These are phyloP conservation scores for Podarcis lilfordi DNA, from an alignment of 2,797 vertebrate genomes.

Conservation along the genomic window DNA sequence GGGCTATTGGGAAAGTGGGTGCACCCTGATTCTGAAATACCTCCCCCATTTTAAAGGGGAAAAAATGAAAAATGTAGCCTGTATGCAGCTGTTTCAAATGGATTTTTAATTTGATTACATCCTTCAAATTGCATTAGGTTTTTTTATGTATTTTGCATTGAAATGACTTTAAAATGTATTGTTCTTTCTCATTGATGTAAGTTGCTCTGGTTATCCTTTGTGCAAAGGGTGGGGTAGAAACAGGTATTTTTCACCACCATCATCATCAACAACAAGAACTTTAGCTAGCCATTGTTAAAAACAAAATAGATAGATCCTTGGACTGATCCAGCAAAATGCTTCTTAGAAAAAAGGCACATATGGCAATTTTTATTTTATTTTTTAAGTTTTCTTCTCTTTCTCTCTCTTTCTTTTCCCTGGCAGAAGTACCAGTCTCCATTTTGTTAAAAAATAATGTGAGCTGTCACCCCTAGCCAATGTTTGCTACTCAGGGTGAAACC, in stretches of 20 bases:
- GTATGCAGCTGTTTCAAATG: not conserved
- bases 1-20: not conserved
- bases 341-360: not conserved
- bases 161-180: not conserved
- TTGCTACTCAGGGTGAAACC: not conserved
- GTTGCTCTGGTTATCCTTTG: not conserved
- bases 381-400: too few species aligned
- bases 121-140: not conserved
- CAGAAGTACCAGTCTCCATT: not conserved
- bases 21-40: not conserved
- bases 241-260: too few species aligned
- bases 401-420: not conserved
- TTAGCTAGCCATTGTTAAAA: not conserved
- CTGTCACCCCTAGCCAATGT: not conserved
- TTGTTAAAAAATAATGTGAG: not conserved
- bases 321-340: not conserved
- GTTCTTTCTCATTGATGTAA: not conserved
- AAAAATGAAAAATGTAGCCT: not conserved
- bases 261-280: not conserved
- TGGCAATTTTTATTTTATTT: not conserved
- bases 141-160: not conserved
- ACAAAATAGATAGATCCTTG: not conserved
- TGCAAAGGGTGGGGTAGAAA: not conserved
- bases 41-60: too few species aligned
- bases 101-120: too few species aligned